Evolutionary conservation across 23 tunicate species (phyloP), one percentile per base, ranked within the genome.

Genomic region (Styela plicata): DNA sequence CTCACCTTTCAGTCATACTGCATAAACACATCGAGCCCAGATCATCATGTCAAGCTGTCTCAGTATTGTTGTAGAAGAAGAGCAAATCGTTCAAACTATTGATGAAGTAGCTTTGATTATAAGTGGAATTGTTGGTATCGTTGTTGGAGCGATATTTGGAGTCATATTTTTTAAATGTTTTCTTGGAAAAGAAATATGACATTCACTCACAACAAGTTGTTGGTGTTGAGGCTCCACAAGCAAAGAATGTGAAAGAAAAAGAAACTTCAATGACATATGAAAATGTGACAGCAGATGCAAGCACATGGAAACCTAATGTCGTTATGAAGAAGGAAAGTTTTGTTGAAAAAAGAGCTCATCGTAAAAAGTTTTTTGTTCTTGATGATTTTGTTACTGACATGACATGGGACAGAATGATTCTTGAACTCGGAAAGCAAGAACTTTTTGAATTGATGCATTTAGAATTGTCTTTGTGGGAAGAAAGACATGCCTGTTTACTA

Each of bases 321-420:
- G n/a, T n/a, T n/a, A n/a, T n/a, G n/a, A 44, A 44, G 57, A 44
- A 13, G 13, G 57, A 44, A 5, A 44, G 57, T 13, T 44, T 5
- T 44, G 35, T 3, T 71, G 77, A 71, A 17, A 34, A 71, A 26
- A 27, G 36, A 30, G 7, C 16, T 25, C 30, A 28, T 17, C 30
- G 31, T 7, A 27, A 71, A 20, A 71, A 31, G 7, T 21, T 71
- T 21, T 32, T 71, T 21, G 77, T 30, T 33, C 34, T 71, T 30
- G 32, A 33, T 30, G 77, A 71, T 5, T 71, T 71, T 30, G 24
- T 71, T 28, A 2, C 77, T 34, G 77, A 71, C 29, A 21, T 32
- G 34, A 71, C 77, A 3, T 71, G 77, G 77, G 37, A 31, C 23
- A 34, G 36, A 71, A 71, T 71, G 77, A 29, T 71, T 28, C 34